A percentile compares a stretch with the other conserved stretches of the same genome.
Conservation (phyloP, 2,888 invertebrate genomes). For the Coelinius sp. region DNA sequence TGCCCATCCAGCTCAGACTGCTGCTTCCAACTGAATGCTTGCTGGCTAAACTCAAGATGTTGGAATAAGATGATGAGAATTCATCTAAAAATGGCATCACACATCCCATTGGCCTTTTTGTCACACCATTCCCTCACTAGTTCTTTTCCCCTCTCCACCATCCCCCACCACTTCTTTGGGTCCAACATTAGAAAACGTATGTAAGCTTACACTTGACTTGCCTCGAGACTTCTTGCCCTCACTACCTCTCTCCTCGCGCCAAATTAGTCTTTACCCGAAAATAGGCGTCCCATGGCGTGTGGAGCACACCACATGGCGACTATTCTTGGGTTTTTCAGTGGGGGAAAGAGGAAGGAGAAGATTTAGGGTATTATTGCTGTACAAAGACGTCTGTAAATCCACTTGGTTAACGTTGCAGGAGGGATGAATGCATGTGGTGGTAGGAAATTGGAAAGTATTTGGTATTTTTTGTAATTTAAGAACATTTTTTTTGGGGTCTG, state of each 20-base stretch:
- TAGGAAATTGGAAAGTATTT: not conserved
- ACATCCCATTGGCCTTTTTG: slow-evolving; percentile 68
- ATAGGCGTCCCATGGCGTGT: slow-evolving; percentile 65
- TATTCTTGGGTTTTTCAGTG: slow-evolving; percentile 66
- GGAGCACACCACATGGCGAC: slow-evolving; percentile 67
- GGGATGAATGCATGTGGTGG: not conserved
- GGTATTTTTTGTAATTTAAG: too few species aligned
- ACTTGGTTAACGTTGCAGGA: not conserved
- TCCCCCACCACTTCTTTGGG: slow-evolving; percentile 24
- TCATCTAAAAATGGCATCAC: slow-evolving; percentile 71
- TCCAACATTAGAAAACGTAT: slow-evolving; percentile 46
- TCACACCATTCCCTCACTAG: slow-evolving; percentile 46
- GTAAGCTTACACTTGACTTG: slow-evolving; percentile 70
- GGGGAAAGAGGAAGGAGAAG: not conserved
- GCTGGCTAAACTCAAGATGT: slow-evolving; percentile 36
- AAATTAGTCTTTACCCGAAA: slow-evolving; percentile 90
- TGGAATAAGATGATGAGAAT: slow-evolving; percentile 49
- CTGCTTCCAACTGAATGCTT: slow-evolving; percentile 65
- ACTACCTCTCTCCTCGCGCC: slow-evolving; percentile 72
- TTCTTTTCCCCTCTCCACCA: slow-evolving; percentile 7
- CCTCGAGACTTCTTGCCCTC: slow-evolving; percentile 36
- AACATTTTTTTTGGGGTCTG: too few species aligned
- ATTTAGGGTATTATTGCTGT: slow-evolving; percentile 23
- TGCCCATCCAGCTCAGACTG: slow-evolving; percentile 55
- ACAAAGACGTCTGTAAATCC: not conserved